Base-by-base conservation (phyloP, 2,888 invertebrate genomes). In the Melinopterus prodromus region DNA sequence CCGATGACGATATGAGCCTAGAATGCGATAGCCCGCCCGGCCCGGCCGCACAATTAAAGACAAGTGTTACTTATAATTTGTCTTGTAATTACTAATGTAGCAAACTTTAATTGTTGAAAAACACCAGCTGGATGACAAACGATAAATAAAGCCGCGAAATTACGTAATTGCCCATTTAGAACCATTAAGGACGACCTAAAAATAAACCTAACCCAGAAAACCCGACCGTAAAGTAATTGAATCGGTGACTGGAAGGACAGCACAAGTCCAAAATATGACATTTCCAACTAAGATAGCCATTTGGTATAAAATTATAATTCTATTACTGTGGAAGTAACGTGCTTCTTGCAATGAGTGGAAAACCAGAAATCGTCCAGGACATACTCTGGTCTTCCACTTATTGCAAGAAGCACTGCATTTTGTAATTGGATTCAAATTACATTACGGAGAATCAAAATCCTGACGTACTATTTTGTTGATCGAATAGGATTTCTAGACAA, bases 91-190 rank as follows among this genome's bases (percentile, higher is more conserved):
- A 88, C 85, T 87, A 87, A 89, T 88, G 87, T 87, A 88, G 88
- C 88, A 86, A 87, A 87, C 87, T 88, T 88, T 88, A 89, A 89
- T 89, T 89, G 89, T 88, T 88, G 87, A 89, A 89, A 80, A 89
- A 89, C 88, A 88, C 85, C 89, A 89, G 89, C 89, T 89, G 89
- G 87, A 86, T 87, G 87, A 87, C 87, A 88, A 88, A 87, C 87
- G 88, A 87, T 86, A 86, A 82, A 89, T 86, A 88, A 87, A 88
- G 85, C 86, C 84, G 86, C 86, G 84, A 87, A 87, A 87, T 88
- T 86, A 86, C 86, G 85, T 86, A 86, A 86, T 84, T 83, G 81
- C 85, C 78, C 82, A 81, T 83, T 83, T 83, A 82, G 74, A 72
- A 70, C 71, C 72, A 77, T 80, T 80, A 80, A 81, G 72, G 77